phyloP scores from a whole-genome alignment of 2,113 vertebrate genomes.

The Ageneiosus marmoratus region DNA sequence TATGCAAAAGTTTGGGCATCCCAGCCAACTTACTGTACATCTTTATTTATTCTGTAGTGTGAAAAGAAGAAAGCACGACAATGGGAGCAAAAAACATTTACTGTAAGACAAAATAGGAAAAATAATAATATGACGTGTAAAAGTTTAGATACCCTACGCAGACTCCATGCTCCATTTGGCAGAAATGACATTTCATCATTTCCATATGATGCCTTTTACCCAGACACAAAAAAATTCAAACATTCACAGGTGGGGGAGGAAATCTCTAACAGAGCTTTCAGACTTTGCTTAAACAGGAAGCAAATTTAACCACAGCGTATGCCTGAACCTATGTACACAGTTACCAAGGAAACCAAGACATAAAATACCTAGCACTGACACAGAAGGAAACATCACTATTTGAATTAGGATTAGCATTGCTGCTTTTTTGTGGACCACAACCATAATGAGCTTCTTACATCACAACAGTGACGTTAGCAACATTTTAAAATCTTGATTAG shows the following conservation, averaged over 20 bases:
- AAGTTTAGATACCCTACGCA: background rate
- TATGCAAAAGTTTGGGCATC: background rate
- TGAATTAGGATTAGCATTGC: background rate
- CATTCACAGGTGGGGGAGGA: background rate
- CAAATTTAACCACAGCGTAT: conserved; percentile 46
- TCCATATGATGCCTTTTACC: background rate
- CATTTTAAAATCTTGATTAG: background rate
- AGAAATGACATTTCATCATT: background rate
- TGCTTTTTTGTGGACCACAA: background rate
- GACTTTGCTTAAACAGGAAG: conserved; percentile 50
- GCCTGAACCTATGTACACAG: conserved; percentile 1
- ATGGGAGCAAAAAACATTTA: background rate
- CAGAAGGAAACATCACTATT: background rate
- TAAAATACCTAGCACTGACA: background rate
- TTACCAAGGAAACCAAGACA: conserved; percentile 45
- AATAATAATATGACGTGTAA: background rate
- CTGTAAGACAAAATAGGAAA: background rate
- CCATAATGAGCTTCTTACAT: background rate
- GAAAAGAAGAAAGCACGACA: background rate
- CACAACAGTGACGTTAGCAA: background rate
- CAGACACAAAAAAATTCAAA: conserved; percentile 2
- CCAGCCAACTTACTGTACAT: background rate
- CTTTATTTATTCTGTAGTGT: background rate
- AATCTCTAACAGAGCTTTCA: conserved; percentile 43
- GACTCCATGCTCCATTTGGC: background rate